Percentiles rank a stretch among this genome's conserved stretches.
Conservation (phyloP, 2,888 invertebrate species). For the Pocota personata region DNA sequence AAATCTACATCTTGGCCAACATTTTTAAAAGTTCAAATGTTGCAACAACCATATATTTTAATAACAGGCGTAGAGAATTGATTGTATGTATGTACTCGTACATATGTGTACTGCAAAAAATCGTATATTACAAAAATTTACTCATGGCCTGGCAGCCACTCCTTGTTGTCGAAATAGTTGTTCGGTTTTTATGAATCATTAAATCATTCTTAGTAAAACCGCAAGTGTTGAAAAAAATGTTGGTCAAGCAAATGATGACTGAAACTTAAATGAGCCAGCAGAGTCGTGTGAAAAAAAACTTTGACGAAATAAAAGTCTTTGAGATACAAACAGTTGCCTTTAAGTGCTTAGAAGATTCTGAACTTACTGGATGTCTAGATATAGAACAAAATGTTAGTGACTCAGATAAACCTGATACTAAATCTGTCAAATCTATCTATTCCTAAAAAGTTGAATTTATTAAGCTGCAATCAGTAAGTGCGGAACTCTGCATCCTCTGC, state of each 20-base stretch:
- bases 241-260: not conserved
- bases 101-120: not conserved
- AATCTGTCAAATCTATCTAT: too few relatives aligned
- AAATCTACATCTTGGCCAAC: not conserved
- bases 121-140: not conserved
- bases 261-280: too few relatives aligned
- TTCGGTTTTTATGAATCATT: not conserved
- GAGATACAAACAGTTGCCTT: too few relatives aligned
- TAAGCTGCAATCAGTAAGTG: too few relatives aligned
- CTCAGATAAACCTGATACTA: too few relatives aligned
- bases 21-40: not conserved
- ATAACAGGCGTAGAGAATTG: not conserved
- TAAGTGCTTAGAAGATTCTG: too few relatives aligned
- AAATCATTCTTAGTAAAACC: not conserved
- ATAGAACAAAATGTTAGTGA: too few relatives aligned
- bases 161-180: not conserved
- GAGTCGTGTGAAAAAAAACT: too few relatives aligned
- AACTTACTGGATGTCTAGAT: too few relatives aligned
- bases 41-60: not conserved
- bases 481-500: too few relatives aligned
- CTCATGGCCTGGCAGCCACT: not conserved
- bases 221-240: not conserved
- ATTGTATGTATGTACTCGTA: not conserved
- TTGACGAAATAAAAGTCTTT: too few relatives aligned
- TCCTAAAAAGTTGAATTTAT: too few relatives aligned